Evolutionary conservation across 1,140 invertebrate genomes (phyloP), one percentile per base, ranked within the genome.

Genomic region (Zelostemma sp.): DNA sequence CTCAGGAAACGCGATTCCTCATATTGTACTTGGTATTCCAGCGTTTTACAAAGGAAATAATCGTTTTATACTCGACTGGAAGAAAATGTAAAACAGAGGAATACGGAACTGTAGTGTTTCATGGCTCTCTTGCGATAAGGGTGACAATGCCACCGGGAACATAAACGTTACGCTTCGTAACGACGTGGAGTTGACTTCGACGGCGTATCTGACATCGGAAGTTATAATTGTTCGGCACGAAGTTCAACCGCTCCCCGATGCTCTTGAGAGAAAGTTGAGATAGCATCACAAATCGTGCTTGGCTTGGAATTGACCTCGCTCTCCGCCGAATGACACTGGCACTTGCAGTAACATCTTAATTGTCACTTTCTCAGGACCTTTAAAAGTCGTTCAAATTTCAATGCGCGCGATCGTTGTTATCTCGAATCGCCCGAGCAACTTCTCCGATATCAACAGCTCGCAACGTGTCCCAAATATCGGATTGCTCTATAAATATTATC

Each of bases 221-320:
- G 72, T 81, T 81, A 80, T 81, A 81, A 81, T 81, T 81, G 77
- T 80, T 74, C 73, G 71, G 64, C 31, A 17, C 57, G 53, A 75
- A 78, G 77, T 78, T 74, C 68, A 50, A 62, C 54, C 43, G 54
- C 54, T 41, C 50, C 60, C 49, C 70, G 68, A 68, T 75, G 47
- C 73, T 66, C 64, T 54, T 40, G 57, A 58, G 69, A 68, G 49
- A 59, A 45, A 41, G 56, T 54, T 51, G 50, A 54, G 66, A 68
- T 63, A 59, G 49, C 19, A 63, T 63, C 66, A 8, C 51, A 53
- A 63, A 59, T 56, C 47, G 56, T 45, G 41, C 41, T 40, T 41
- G 55, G 33, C 57, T 61, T 43, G 28, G 45, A 56, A 41, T 53
- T 59, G 54, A 63, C 59, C 66, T n/a, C 31, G 53, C 50, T 43